Evolutionary conservation across 2,113 vertebrate genomes (phyloP).

Genomic region (Osmerus eperlanus): DNA sequence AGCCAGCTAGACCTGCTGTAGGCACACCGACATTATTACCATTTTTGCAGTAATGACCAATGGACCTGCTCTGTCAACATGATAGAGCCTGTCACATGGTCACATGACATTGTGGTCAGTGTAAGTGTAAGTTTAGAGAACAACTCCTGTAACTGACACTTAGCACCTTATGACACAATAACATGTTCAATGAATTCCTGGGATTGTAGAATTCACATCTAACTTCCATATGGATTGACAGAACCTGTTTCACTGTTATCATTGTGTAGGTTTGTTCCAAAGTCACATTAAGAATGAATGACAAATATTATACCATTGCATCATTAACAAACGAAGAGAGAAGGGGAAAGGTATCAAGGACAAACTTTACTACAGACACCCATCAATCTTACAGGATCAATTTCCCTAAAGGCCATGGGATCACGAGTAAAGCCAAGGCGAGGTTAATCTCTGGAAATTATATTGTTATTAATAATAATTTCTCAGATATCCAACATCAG

Average conservation of each 20-base stretch:
- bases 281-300: constrained; percentile 64
- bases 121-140: too few species aligned
- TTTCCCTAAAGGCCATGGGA: constrained; percentile 73
- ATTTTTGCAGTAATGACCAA: too few species aligned
- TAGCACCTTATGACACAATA: too few species aligned
- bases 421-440: constrained; percentile 70
- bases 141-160: too few species aligned
- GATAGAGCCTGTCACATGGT: too few species aligned
- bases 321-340: constrained; percentile 62
- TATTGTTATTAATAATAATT: constrained; percentile 83
- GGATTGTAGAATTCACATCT: too few species aligned
- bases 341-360: constrained; percentile 67
- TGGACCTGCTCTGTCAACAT: too few species aligned
- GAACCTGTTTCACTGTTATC: background rate
- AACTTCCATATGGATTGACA: too few species aligned
- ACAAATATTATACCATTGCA: constrained; percentile 58
- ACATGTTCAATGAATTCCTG: too few species aligned
- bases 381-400: constrained; percentile 79
- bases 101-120: too few species aligned
- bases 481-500: constrained; percentile 70
- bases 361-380: constrained; percentile 66
- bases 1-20: constrained; percentile 65
- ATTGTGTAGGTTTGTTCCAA: constrained; percentile 49
- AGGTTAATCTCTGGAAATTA: constrained; percentile 80
- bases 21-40: too few species aligned